Evolutionary conservation across 2,113 vertebrate genomes (phyloP).

Genomic region (Hippopotamus amphibius): DNA sequence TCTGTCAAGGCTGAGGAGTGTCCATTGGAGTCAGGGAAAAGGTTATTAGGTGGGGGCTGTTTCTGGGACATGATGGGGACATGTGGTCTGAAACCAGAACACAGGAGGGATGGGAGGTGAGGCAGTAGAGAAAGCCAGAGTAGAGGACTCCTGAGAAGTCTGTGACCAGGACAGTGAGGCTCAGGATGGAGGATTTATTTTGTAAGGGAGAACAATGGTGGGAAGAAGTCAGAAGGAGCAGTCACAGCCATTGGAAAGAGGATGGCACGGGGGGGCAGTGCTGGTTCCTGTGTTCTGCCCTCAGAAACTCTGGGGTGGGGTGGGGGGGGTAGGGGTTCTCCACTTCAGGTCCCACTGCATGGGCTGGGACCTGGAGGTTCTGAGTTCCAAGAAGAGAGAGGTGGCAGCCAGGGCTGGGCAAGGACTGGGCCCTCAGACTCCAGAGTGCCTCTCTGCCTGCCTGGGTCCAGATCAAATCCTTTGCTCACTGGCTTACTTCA

Average conservation of each 20-base stretch:
- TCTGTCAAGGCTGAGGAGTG: not conserved
- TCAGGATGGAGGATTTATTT: slow-evolving; percentile 10
- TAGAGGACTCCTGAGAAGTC: not conserved
- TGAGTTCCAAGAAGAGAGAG: not conserved
- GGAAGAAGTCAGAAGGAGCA: not conserved
- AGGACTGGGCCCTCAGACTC: not conserved
- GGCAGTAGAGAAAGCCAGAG: not conserved
- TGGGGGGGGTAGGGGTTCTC: not conserved
- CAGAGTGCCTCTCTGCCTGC: not conserved
- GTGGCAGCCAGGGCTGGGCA: not conserved
- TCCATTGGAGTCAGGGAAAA: not conserved
- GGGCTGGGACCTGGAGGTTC: not conserved
- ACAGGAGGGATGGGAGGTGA: not conserved
- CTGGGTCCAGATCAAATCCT: not conserved
- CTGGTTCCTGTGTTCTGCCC: not conserved
- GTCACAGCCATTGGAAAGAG: not conserved
- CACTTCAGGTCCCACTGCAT: not conserved
- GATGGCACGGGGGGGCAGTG: not conserved
- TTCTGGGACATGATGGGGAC: not conserved
- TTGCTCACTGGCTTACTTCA: not conserved
- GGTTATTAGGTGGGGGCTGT: not conserved
- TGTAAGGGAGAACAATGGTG: not conserved
- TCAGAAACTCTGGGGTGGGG: not conserved
- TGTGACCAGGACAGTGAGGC: not conserved
- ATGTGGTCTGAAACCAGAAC: not conserved